Evolutionary conservation across 1,140 invertebrate genomes (phyloP), one percentile per base, ranked within the genome.

Genomic region (Aphelenchoides besseyi): DNA sequence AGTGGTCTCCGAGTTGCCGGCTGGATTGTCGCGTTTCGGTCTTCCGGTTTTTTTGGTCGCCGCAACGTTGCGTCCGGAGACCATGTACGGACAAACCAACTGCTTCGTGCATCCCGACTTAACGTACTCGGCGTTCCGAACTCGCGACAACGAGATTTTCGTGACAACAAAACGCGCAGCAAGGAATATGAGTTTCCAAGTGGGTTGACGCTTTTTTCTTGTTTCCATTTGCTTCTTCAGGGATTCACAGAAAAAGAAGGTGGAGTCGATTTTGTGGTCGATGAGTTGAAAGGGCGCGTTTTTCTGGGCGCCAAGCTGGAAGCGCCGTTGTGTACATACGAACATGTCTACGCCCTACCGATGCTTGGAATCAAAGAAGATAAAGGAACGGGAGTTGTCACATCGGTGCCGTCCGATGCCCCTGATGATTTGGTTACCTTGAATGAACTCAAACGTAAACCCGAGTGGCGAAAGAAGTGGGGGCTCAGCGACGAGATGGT

Each of bases 11-110:
- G 18, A 37, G 16, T 1, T 66, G n/a, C 63, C 63, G 16, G 18
- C n/a, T n/a, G 72, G 41, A 8, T 32, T 83, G 1, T 64, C 67
- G 23, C 32, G 30, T 9, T 26, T 62, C 1, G 35, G 28, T 32
- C 75, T 89, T 81, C 82, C 88, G 5, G 88, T 97, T 28, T 96
- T 87, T 85, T 88, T 98, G 57, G 94, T 98, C 12, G 95, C 95
- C 48, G 97, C 94, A n/a, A 99, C 97, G 18, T 86, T 99, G 3
- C 87, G 95, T 74, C 95, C 96, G 9, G 97, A 99, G 87, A 99
- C 97, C 0, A 98, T 99, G 96, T 99, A 97, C 85, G 97, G 97
- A 1, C 97, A 98, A 87, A 99, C 97, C 0, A 99, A 98, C 85
- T 97, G 95, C 85, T 99, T 95, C 94, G 84, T 99, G 0, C 90